A percentile compares a stretch with the other conserved stretches of the same genome.
Conservation (phyloP, 2,113 vertebrate species). For the Protobothrops flavoviridis region DNA sequence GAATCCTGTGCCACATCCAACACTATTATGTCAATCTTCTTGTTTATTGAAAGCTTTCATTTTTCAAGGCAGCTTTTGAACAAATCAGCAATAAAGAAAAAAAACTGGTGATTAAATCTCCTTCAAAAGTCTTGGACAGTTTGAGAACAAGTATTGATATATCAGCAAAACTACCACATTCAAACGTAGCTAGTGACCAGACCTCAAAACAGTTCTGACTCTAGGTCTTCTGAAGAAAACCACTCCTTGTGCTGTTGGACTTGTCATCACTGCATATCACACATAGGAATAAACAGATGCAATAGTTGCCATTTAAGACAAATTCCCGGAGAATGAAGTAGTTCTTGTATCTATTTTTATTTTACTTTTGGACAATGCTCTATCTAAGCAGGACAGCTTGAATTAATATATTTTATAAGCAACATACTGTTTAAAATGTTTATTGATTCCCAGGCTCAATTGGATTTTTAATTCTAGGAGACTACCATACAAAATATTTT, state of each 20-base stretch:
- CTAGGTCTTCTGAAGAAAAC: conserved; percentile 25
- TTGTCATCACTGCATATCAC: conserved; percentile 36
- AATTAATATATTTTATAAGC: conserved; percentile 3
- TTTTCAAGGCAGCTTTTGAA: neutral
- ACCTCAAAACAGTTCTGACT: neutral
- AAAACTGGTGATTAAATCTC: neutral
- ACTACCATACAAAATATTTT: neutral
- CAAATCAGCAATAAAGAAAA: neutral
- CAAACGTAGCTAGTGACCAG: neutral
- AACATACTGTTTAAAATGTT: neutral
- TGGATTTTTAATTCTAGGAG: conserved; percentile 26
- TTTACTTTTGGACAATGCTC: conserved; percentile 13
- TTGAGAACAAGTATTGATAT: neutral
- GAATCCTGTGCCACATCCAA: neutral
- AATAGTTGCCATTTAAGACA: conserved; percentile 22
- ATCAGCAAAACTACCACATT: neutral
- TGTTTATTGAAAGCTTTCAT: neutral
- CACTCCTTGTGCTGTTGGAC: conserved; percentile 1
- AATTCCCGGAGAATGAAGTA: conserved; percentile 22
- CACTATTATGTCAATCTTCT: neutral
- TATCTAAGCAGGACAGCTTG: neutral
- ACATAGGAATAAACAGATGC: conserved; percentile 30
- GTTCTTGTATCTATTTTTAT: conserved; percentile 28
- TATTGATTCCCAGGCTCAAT: conserved; percentile 8
- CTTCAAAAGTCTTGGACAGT: neutral